phyloP scores from a whole-genome alignment of 2,888 invertebrate genomes.

The Theodoxus fluviatilis region DNA sequence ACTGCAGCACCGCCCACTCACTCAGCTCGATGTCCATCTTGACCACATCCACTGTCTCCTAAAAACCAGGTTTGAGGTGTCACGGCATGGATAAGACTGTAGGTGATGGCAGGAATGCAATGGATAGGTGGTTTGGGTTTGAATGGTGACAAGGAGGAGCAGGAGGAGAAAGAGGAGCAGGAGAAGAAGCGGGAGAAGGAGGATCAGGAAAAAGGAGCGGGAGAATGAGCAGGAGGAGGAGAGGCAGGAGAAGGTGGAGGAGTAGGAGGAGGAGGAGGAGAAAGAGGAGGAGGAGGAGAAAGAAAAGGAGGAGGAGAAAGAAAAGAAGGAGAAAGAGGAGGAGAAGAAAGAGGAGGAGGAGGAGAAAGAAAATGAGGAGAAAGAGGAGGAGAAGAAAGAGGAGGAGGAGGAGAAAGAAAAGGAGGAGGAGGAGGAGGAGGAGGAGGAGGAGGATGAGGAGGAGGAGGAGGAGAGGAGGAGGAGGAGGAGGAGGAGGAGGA shows the following conservation, averaged over 20 bases:
- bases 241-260: background rate
- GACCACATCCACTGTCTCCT: too few species aligned
- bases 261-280: background rate
- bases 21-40: too few species aligned
- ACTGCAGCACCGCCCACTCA: too few species aligned
- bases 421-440: background rate
- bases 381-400: background rate
- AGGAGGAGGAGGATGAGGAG: background rate
- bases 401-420: background rate
- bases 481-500: conserved; percentile 4
- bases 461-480: background rate
- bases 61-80: too few species aligned
- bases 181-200: background rate
- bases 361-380: background rate
- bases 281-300: background rate
- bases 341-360: background rate
- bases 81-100: too few species aligned
- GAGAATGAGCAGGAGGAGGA: background rate
- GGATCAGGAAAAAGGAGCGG: background rate
- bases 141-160: too few species aligned
- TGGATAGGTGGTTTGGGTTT: too few species aligned
- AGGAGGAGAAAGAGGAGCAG: background rate
- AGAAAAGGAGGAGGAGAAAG: background rate
- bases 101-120: too few species aligned
- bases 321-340: background rate